These are phyloP conservation scores for Falcunculus frontatus DNA, from an alignment of 2,113 vertebrate species.

Conservation along the genomic window DNA sequence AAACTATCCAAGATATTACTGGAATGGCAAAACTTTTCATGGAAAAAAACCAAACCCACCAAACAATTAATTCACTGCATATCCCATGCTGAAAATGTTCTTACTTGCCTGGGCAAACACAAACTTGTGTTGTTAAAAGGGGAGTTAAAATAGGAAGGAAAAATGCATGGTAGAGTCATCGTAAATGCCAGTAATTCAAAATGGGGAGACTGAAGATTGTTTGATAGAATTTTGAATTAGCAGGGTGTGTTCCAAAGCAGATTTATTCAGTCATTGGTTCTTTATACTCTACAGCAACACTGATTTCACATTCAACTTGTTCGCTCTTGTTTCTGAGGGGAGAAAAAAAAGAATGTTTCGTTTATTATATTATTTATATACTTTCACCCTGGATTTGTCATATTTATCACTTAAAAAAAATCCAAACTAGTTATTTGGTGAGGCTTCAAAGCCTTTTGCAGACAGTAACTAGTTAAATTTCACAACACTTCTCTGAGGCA, in stretches of 20 bases:
- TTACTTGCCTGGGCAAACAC: slow-evolving; percentile 51
- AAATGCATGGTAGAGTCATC: not conserved
- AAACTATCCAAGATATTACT: not conserved
- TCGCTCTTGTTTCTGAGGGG: not conserved
- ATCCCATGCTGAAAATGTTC: slow-evolving; percentile 4
- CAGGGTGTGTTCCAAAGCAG: slow-evolving; percentile 31
- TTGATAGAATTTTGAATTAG: slow-evolving; percentile 51
- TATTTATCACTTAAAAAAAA: not conserved
- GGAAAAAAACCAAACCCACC: not conserved
- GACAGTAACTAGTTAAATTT: slow-evolving; percentile 8
- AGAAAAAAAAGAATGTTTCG: accelerated
- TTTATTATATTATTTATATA: not conserved
- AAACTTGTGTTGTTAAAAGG: slow-evolving; percentile 22
- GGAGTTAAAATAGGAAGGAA: slow-evolving; percentile 41
- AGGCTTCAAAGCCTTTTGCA: not conserved
- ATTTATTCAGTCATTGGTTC: slow-evolving; percentile 41
- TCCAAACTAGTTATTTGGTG: not conserved
- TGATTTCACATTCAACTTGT: slow-evolving; percentile 2
- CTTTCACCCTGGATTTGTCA: not conserved
- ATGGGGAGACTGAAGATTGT: not conserved
- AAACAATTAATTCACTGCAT: slow-evolving; percentile 5
- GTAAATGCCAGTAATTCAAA: slow-evolving; percentile 44
- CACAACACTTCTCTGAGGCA: not conserved
- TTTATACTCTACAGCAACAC: not conserved
- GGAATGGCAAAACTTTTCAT: not conserved